These are phyloP conservation scores for Sclerodermus sp. DNA, from an alignment of 2,888 invertebrate genomes.

Conservation along the genomic window DNA sequence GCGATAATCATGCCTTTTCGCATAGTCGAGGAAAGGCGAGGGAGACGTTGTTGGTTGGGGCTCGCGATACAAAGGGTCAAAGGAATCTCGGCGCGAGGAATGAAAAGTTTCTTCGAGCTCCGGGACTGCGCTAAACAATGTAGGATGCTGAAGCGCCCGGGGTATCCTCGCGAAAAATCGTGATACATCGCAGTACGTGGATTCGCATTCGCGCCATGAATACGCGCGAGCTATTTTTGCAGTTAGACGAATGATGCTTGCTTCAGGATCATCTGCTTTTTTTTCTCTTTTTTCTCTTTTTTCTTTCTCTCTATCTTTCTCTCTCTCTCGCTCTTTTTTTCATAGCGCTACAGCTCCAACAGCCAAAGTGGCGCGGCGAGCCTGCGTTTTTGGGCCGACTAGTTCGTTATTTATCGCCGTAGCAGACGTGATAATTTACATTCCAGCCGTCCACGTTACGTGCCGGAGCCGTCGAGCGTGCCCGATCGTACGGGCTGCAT, in stretches of 20 bases:
- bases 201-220: neutral
- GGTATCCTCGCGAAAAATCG: neutral
- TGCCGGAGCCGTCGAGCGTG: constrained; percentile 12
- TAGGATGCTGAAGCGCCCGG: no score
- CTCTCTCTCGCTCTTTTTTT: constrained; percentile 3
- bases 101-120: no score
- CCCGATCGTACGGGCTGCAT: constrained; percentile 6
- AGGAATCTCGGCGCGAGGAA: no score
- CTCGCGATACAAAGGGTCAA: no score
- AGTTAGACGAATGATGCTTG: neutral
- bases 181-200: neutral
- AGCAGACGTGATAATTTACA: constrained; percentile 29
- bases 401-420: constrained; percentile 27
- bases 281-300: neutral
- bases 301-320: neutral
- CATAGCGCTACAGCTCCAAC: no score
- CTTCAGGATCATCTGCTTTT: neutral
- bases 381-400: constrained; percentile 6
- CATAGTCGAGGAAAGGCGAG: no score
- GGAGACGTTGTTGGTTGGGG: no score
- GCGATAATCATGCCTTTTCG: no score
- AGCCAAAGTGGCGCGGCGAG: no score
- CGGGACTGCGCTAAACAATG: no score
- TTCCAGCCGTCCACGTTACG: constrained; percentile 17
- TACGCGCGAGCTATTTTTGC: neutral